Percentiles rank a stretch among this genome's conserved stretches.
These are phyloP conservation scores for Sylvilagus bachmani DNA, from an alignment of 2,113 vertebrate species.

Conservation along the genomic window DNA sequence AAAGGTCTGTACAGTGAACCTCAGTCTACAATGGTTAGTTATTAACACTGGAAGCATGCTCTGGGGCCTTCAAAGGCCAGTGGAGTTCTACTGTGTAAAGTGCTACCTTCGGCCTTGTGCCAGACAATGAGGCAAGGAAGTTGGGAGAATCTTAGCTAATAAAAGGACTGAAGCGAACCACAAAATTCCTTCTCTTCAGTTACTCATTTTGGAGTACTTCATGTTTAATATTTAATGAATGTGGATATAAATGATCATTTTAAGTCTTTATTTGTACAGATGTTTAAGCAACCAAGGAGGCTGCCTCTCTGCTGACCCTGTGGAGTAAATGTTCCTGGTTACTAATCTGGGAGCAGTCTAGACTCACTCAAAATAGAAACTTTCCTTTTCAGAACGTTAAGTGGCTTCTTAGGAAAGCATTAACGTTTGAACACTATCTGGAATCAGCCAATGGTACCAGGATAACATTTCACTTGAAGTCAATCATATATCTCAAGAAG, in stretches of 20 bases:
- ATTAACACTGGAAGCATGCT: constrained; percentile 60
- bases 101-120: constrained; percentile 62
- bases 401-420: constrained; percentile 20
- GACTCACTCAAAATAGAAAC: background rate
- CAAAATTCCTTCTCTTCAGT: constrained; percentile 59
- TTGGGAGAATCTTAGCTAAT: background rate
- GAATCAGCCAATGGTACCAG: background rate
- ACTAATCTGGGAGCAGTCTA: background rate
- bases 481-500: background rate
- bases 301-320: constrained; percentile 23
- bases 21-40: constrained; percentile 50
- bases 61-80: constrained; percentile 6
- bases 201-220: constrained; percentile 64
- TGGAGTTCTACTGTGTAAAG: constrained; percentile 79
- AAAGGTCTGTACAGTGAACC: background rate
- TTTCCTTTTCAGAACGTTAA: background rate
- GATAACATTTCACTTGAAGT: background rate
- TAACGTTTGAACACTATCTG: background rate
- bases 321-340: constrained; percentile 34
- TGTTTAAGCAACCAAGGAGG: constrained; percentile 55
- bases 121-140: constrained; percentile 66
- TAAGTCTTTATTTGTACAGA: constrained; percentile 78
- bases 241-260: constrained; percentile 63
- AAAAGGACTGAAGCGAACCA: constrained; percentile 68
- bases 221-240: constrained; percentile 89